Base-by-base conservation (phyloP, 2,888 invertebrate genomes). In the Acrocyrtus sp. region DNA sequence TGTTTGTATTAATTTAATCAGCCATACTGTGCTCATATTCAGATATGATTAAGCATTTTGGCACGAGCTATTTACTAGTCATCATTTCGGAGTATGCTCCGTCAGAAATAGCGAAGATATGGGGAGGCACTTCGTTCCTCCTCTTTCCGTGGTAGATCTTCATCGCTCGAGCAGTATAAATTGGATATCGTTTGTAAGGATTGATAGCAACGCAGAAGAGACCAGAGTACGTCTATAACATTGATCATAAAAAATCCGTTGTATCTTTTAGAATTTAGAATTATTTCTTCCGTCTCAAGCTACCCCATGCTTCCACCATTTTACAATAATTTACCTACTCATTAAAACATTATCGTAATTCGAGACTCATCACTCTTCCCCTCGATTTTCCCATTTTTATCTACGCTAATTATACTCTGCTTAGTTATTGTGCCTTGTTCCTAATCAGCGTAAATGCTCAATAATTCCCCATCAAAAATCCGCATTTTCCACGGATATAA, bases 161-260 rank as follows among this genome's bases (percentile, higher is more conserved):
- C 86, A 98, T 96, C 84, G 97, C 96, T 87, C 96, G 92, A 86
- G 90, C 89, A 83, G 96, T 97, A 90, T 99, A 99, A 87, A 99
- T 98, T 83, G 98, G 98, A 89, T 93, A 96, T 85, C 98, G 93
- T 89, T 97, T 97, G 93, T 98, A 99, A 82, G 99, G 98, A 89
- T 99, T 99, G 91, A 99, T 96, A 86, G 97, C 98, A 86, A 99
- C 97, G 87, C 98, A 98, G 93, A 99, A 99, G 87, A 99, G 93
- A 87, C 99, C 99, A 84, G 99, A 99, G 88, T 99, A 99, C 84
- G 99, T 99, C 98, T 99, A 86, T 65, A 72, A 29, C 68, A 48
- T 15, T 8, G 15, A 8, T 12, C n/a, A n/a, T 8, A 12, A 39
- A 8, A 39, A 39, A 12, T 39, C 12, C 15, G 26, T n/a, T 22